Conservation (phyloP, 2,797 vertebrate species). For the Lithobates sylvaticus region DNA sequence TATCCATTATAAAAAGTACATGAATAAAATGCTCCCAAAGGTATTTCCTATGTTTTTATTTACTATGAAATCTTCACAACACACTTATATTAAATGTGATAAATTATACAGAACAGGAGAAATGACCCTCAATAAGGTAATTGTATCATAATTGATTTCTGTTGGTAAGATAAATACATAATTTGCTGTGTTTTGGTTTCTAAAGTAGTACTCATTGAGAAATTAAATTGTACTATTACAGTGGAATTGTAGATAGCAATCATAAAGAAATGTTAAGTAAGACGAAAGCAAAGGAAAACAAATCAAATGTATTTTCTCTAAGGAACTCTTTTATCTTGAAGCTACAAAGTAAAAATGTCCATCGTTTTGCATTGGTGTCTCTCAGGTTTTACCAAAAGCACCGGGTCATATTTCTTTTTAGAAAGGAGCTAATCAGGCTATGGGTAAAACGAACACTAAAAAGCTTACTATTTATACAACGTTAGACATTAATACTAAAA, state of each 20-base stretch:
- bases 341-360: too few relatives aligned
- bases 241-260: neutral
- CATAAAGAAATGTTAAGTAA: conserved; percentile 42
- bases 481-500: too few relatives aligned
- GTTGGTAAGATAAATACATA: conserved; percentile 18
- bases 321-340: too few relatives aligned
- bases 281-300: neutral
- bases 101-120: neutral
- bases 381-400: too few relatives aligned
- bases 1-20: neutral
- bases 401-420: too few relatives aligned
- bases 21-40: neutral
- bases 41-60: conserved; percentile 31
- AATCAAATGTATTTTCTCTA: neutral
- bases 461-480: too few relatives aligned
- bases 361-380: too few relatives aligned
- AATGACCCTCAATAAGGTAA: neutral
- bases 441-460: too few relatives aligned
- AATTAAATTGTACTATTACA: conserved; percentile 12
- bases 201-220: neutral
- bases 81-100: neutral
- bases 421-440: too few relatives aligned
- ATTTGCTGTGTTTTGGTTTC: neutral
- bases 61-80: neutral
- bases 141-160: conserved; percentile 1